Percentiles rank a stretch among this genome's conserved stretches.
Conservation (phyloP, 2,888 invertebrate species). For the Pasiphila rectangulata region DNA sequence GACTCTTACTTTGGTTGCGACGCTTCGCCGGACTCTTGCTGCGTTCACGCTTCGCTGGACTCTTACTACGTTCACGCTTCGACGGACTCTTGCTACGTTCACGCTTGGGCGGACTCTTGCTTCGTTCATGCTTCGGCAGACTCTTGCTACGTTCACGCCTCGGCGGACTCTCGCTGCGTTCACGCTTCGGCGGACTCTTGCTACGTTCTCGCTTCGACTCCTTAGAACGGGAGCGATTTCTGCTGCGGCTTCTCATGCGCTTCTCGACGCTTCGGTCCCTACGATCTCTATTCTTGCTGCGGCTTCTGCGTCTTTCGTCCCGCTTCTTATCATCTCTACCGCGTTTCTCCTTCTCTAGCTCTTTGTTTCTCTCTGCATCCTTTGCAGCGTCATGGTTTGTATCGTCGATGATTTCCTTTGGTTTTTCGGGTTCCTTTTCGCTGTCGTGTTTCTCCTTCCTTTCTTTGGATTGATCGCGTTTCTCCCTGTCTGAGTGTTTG, state of each 20-base stretch:
- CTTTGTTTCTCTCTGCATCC: constrained; percentile 4
- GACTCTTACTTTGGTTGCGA: constrained; percentile 7
- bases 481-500: constrained; percentile 24
- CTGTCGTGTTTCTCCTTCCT: constrained; percentile 3
- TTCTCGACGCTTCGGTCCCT: background rate
- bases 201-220: constrained; percentile 1
- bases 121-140: constrained; percentile 5
- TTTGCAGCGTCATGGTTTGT: background rate
- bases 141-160: constrained; percentile 6
- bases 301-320: constrained; percentile 13
- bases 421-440: constrained; percentile 11
- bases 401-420: background rate
- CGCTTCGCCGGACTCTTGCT: constrained; percentile 11
- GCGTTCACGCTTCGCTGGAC: constrained; percentile 5
- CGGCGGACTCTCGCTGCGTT: constrained; percentile 1
- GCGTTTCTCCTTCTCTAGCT: constrained; percentile 17
- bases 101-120: constrained; percentile 7
- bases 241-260: constrained; percentile 1
- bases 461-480: constrained; percentile 16
- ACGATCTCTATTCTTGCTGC: constrained; percentile 11
- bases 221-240: constrained; percentile 1
- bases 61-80: constrained; percentile 11
- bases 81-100: constrained; percentile 6
- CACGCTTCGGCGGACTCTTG: constrained; percentile 9
- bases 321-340: constrained; percentile 11